Conservation (phyloP, 2,888 invertebrate species). For the Elmis aenea region DNA sequence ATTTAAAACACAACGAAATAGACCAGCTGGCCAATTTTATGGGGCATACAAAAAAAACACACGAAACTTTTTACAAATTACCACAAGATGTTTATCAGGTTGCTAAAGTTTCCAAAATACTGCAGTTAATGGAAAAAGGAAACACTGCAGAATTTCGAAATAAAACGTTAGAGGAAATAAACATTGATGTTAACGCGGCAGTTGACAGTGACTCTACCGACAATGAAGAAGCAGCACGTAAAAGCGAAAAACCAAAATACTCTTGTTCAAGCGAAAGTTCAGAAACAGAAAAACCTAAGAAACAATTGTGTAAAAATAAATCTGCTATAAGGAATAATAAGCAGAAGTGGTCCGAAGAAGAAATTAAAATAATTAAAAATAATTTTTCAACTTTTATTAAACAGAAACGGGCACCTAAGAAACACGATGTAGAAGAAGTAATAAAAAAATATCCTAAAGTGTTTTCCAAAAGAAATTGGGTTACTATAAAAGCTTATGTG, state of each 20-base stretch:
- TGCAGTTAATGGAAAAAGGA: slow-evolving; percentile 14
- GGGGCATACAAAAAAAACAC: slow-evolving; percentile 13
- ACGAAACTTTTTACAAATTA: slow-evolving; percentile 9
- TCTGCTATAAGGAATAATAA: too few relatives aligned
- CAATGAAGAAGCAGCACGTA: not conserved
- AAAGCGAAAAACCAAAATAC: not conserved
- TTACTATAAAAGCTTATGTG: slow-evolving; percentile 1
- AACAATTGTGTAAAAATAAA: too few relatives aligned
- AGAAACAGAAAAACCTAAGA: too few relatives aligned
- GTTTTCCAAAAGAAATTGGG: slow-evolving; percentile 2
- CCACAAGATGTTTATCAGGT: slow-evolving; percentile 14
- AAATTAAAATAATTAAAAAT: slow-evolving; percentile 2
- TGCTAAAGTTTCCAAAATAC: slow-evolving; percentile 15
- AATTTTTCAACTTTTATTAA: not conserved
- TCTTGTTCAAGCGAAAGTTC: too few relatives aligned
- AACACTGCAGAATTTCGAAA: slow-evolving; percentile 9
- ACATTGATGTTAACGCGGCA: slow-evolving; percentile 4
- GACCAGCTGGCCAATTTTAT: slow-evolving; percentile 14
- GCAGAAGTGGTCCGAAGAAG: slow-evolving; percentile 1
- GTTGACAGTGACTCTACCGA: too few relatives aligned
- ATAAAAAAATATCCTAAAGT: slow-evolving; percentile 1
- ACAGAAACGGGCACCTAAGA: slow-evolving; percentile 1
- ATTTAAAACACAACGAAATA: slow-evolving; percentile 9
- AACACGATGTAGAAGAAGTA: slow-evolving; percentile 1
- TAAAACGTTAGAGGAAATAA: slow-evolving; percentile 8